Conservation (phyloP, 2,113 vertebrate genomes). For the Heterocephalus glaber region DNA sequence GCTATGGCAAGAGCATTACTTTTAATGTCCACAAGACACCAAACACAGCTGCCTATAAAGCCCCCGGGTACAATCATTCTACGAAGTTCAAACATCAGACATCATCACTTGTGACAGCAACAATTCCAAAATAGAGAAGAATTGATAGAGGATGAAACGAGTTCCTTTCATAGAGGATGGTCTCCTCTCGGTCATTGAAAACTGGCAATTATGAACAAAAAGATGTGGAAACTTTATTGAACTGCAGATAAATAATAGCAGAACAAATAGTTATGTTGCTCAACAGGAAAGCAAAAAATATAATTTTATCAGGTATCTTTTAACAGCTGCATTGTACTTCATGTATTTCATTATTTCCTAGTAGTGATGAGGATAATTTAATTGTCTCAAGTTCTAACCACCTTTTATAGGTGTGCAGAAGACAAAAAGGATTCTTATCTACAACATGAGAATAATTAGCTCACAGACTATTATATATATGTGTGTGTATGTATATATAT, state of each 20-base stretch:
- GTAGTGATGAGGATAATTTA: not conserved
- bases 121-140: constrained; percentile 67
- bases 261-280: constrained; percentile 23
- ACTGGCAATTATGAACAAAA: not conserved
- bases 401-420: not conserved
- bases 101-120: constrained; percentile 78
- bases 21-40: constrained; percentile 65
- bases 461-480: not conserved
- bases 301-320: not conserved
- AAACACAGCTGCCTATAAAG: constrained; percentile 73
- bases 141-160: constrained; percentile 74
- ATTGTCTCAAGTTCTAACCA: not conserved
- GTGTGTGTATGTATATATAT: not conserved
- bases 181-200: constrained; percentile 40
- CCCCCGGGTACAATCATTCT: constrained; percentile 58
- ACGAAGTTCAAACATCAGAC: constrained; percentile 74
- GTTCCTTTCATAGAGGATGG: not conserved
- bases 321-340: not conserved
- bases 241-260: not conserved
- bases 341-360: not conserved
- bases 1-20: not conserved
- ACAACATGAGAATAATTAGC: not conserved
- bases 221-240: not conserved
- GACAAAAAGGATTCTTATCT: not conserved
- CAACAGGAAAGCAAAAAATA: not conserved